Percentiles rank a stretch among this genome's conserved stretches.
Evolutionary conservation across 2,797 vertebrate species (phyloP).

Genomic region (Helostoma temminkii): DNA sequence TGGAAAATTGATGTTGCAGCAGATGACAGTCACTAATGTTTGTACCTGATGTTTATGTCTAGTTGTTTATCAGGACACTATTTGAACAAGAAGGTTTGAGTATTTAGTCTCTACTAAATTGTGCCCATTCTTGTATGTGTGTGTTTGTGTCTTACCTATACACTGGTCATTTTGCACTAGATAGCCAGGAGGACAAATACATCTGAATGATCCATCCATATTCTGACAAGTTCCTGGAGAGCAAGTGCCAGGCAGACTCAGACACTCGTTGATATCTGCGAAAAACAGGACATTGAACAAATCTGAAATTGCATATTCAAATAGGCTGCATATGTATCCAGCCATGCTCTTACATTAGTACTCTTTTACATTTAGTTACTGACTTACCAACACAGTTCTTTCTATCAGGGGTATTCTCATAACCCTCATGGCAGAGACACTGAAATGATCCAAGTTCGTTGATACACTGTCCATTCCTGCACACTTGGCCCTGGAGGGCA

Average conservation of each 20-base stretch:
- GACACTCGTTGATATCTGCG: slow-evolving; percentile 92
- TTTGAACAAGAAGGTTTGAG: slow-evolving; percentile 2
- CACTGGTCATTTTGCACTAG: slow-evolving; percentile 94
- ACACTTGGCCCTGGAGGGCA: slow-evolving; percentile 91
- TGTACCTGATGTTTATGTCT: slow-evolving; percentile 14
- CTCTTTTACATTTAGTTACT: background rate
- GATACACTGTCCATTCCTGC: slow-evolving; percentile 92
- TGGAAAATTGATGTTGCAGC: background rate
- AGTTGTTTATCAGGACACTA: slow-evolving; percentile 8
- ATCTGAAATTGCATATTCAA: background rate
- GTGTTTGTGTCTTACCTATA: slow-evolving; percentile 82
- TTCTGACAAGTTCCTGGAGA: slow-evolving; percentile 96
- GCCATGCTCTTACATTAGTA: too few species aligned
- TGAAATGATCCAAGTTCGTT: slow-evolving; percentile 94
- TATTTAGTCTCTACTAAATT: background rate
- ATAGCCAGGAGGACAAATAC: slow-evolving; percentile 93
- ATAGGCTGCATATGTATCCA: background rate
- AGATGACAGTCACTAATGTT: slow-evolving; percentile 27
- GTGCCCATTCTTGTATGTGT: slow-evolving; percentile 7
- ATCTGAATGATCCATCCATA: slow-evolving; percentile 93
- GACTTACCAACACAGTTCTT: slow-evolving; percentile 94
- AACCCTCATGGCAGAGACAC: slow-evolving; percentile 93
- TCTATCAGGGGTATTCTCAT: slow-evolving; percentile 90
- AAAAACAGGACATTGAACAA: background rate
- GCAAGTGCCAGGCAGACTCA: slow-evolving; percentile 89